These are phyloP conservation scores for Dicranocentrus wangi DNA, from an alignment of 2,888 invertebrate species.

Conservation along the genomic window DNA sequence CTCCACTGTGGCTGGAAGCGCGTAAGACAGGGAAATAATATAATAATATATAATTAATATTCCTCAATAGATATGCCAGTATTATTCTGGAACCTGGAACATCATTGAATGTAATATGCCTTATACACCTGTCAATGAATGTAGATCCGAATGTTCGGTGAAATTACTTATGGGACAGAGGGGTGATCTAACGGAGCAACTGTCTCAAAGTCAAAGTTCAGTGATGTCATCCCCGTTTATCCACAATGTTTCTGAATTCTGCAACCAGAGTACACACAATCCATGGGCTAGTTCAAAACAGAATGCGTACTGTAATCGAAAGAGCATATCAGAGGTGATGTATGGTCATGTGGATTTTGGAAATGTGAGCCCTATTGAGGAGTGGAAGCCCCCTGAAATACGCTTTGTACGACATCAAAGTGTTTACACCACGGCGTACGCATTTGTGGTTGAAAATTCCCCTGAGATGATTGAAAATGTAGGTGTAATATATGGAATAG, in stretches of 20 bases:
- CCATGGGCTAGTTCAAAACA: slow-evolving; percentile 81
- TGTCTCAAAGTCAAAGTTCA: neutral
- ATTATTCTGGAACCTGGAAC: neutral
- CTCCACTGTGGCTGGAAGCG: slow-evolving; percentile 17
- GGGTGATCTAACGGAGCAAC: neutral
- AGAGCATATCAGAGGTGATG: slow-evolving; percentile 79
- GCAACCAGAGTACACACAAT: slow-evolving; percentile 80
- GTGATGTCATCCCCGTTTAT: slow-evolving; percentile 8
- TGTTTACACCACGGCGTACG: slow-evolving; percentile 30
- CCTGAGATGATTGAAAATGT: neutral
- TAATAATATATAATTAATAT: neutral
- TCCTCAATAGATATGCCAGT: too few species aligned
- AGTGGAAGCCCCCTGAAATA: neutral
- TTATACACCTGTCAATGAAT: neutral
- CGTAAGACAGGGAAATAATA: neutral
- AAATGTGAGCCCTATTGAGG: slow-evolving; percentile 27
- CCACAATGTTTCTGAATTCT: slow-evolving; percentile 72
- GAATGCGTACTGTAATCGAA: slow-evolving; percentile 79
- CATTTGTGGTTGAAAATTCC: slow-evolving; percentile 65
- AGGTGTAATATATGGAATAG: neutral
- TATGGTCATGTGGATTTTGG: slow-evolving; percentile 77
- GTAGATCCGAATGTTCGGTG: neutral
- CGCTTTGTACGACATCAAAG: neutral
- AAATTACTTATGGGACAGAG: neutral
- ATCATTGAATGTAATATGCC: neutral